A percentile compares a stretch with the other conserved stretches of the same genome.
Conservation (phyloP, 2,888 invertebrate genomes). For the Microdon myrmicae region DNA sequence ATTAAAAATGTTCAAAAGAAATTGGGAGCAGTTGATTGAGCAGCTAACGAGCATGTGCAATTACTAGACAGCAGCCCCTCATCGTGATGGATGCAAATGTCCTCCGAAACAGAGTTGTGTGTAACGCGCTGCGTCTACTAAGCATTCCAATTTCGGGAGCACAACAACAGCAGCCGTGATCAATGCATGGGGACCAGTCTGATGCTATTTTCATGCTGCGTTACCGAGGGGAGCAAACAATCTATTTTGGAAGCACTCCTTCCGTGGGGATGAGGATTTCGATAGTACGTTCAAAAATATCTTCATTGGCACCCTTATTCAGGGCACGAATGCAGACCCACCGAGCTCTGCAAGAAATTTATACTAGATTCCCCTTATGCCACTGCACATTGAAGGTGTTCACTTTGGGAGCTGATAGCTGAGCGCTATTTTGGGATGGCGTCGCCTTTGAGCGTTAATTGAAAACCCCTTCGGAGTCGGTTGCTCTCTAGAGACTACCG, state of each 20-base stretch:
- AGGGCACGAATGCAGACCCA: too few relatives aligned
- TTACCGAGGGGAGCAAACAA: slow-evolving; percentile 43
- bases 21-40: slow-evolving; percentile 47
- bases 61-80: slow-evolving; percentile 22
- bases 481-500: slow-evolving; percentile 1
- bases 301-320: slow-evolving; percentile 36
- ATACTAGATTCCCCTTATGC: slow-evolving; percentile 5
- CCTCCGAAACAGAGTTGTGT: slow-evolving; percentile 23
- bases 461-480: slow-evolving; percentile 18
- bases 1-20: slow-evolving; percentile 43
- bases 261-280: slow-evolving; percentile 43
- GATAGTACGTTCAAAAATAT: slow-evolving; percentile 34
- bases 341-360: too few relatives aligned
- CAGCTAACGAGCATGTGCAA: slow-evolving; percentile 28
- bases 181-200: slow-evolving; percentile 35
- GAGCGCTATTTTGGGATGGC: slow-evolving; percentile 27
- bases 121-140: background rate
- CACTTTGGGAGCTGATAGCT: background rate
- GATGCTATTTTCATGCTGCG: slow-evolving; percentile 34
- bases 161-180: slow-evolving; percentile 1
- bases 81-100: slow-evolving; percentile 42
- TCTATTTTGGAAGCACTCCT: slow-evolving; percentile 38
- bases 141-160: slow-evolving; percentile 32
- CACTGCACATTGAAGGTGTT: too few relatives aligned
- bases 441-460: slow-evolving; percentile 35